A percentile compares a stretch with the other conserved stretches of the same genome.
Evolutionary conservation across 2,888 invertebrate genomes (phyloP).

Genomic region (Crossocerus cetratus): DNA sequence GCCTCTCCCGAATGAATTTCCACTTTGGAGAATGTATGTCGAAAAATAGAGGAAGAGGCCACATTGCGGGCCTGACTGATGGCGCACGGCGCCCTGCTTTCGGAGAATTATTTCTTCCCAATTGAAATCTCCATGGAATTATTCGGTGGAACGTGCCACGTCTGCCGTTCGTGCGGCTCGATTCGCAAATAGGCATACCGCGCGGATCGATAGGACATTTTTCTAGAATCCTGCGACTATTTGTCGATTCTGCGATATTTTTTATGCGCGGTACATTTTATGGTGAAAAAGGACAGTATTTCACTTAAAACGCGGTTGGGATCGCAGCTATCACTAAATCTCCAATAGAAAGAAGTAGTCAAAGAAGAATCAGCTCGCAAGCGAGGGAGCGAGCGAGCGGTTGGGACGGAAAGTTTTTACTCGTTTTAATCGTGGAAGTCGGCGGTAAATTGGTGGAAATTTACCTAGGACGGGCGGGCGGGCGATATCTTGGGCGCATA

Average conservation of each 20-base stretch:
- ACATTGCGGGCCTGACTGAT: conserved; percentile 1
- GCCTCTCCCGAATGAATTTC: conserved; percentile 58
- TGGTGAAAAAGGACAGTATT: too few relatives aligned
- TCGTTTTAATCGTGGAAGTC: conserved; percentile 2
- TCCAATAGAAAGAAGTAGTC: neutral
- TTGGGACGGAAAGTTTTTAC: conserved; percentile 5
- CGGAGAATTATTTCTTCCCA: conserved; percentile 12
- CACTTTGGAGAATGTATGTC: conserved; percentile 60
- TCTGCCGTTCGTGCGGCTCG: neutral
- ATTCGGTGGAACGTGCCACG: neutral
- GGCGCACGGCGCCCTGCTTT: neutral
- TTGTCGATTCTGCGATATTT: too few relatives aligned
- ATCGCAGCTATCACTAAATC: neutral
- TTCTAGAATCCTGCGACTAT: neutral
- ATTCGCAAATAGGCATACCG: too few relatives aligned
- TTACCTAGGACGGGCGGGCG: neutral
- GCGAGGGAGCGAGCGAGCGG: too few relatives aligned
- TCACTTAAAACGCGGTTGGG: too few relatives aligned
- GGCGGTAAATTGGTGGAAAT: neutral
- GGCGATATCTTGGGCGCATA: conserved; percentile 16
- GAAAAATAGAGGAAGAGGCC: conserved; percentile 41
- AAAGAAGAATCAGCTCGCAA: neutral
- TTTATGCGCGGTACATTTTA: too few relatives aligned
- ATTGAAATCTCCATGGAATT: conserved; percentile 8
- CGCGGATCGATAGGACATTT: neutral